A percentile compares a stretch with the other conserved stretches of the same genome.
Evolutionary conservation across 2,797 vertebrate genomes (phyloP).

Genomic region (Phataginus tetradactyla): DNA sequence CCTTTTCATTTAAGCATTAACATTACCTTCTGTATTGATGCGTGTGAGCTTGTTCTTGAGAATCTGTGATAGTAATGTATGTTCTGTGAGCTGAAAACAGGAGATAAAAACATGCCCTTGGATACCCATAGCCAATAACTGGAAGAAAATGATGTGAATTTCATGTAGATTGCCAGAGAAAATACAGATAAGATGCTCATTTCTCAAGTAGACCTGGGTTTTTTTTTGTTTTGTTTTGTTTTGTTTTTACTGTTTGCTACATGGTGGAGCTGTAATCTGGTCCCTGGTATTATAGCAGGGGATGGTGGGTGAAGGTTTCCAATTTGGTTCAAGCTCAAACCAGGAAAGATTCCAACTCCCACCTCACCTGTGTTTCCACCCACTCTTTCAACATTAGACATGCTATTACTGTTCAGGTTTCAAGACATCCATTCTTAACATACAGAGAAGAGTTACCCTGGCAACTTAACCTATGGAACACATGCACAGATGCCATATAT

Average conservation of each 20-base stretch:
- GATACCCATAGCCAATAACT: conserved; percentile 89
- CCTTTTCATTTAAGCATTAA: conserved; percentile 92
- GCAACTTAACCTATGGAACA: conserved; percentile 82
- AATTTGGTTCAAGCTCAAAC: conserved; percentile 82
- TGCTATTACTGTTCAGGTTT: conserved; percentile 76
- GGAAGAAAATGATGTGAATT: conserved; percentile 89
- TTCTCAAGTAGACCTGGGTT: conserved; percentile 66
- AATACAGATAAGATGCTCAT: conserved; percentile 65
- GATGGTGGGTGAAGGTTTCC: conserved; percentile 81
- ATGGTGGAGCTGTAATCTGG: conserved; percentile 77
- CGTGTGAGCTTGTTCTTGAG: conserved; percentile 86
- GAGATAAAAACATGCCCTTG: conserved; percentile 78
- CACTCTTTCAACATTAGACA: conserved; percentile 79
- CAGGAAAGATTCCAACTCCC: conserved; percentile 80
- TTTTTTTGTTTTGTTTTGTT: too few relatives aligned
- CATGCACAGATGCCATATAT: conserved; percentile 81
- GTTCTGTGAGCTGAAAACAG: conserved; percentile 88
- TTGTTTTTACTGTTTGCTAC: conserved; percentile 57
- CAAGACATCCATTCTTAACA: conserved; percentile 78
- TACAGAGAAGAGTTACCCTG: conserved; percentile 84
- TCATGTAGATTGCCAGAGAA: conserved; percentile 78
- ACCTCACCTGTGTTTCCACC: conserved; percentile 76
- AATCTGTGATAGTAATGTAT: conserved; percentile 86
- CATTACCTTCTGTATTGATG: conserved; percentile 85
- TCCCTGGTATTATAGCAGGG: conserved; percentile 65